These are phyloP conservation scores for Harlomillsia oculata DNA, from an alignment of 1,140 invertebrate genomes.

Conservation along the genomic window DNA sequence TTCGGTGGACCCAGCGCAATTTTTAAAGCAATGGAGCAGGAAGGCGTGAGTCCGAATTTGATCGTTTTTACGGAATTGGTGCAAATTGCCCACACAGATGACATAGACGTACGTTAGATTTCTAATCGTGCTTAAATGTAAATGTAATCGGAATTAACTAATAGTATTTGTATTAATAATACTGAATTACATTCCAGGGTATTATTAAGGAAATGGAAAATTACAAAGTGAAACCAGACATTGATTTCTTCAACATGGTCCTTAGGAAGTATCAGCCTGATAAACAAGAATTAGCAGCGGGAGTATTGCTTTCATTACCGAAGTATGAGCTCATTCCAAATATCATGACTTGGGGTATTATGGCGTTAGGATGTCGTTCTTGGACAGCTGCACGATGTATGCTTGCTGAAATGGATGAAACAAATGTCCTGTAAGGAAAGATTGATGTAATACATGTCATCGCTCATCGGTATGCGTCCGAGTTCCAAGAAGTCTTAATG, in stretches of 20 bases:
- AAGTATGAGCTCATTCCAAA: conserved; percentile 53
- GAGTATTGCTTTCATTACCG: conserved; percentile 54
- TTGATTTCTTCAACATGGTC: conserved; percentile 74
- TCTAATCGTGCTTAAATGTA: conserved; percentile 6
- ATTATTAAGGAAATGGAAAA: conserved; percentile 51
- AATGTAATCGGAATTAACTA: not conserved
- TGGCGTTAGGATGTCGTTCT: conserved; percentile 64
- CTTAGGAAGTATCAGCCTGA: conserved; percentile 66
- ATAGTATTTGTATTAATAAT: not conserved
- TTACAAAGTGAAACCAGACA: conserved; percentile 54
- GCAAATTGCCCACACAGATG: conserved; percentile 50
- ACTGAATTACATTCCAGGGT: conserved; percentile 38
- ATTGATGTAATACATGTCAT: not conserved
- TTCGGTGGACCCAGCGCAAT: conserved; percentile 68
- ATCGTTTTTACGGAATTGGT: conserved; percentile 70
- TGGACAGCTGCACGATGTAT: conserved; percentile 51
- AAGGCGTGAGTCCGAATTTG: conserved; percentile 58
- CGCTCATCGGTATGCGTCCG: not conserved
- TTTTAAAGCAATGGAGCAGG: conserved; percentile 57
- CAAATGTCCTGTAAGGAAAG: conserved; percentile 48
- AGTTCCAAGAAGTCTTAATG: no score
- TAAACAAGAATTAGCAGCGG: conserved; percentile 53
- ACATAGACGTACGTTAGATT: conserved; percentile 13
- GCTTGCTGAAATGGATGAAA: conserved; percentile 56
- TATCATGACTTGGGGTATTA: conserved; percentile 70